Conservation (phyloP, 2,888 invertebrate species). For the Formica aserva region DNA sequence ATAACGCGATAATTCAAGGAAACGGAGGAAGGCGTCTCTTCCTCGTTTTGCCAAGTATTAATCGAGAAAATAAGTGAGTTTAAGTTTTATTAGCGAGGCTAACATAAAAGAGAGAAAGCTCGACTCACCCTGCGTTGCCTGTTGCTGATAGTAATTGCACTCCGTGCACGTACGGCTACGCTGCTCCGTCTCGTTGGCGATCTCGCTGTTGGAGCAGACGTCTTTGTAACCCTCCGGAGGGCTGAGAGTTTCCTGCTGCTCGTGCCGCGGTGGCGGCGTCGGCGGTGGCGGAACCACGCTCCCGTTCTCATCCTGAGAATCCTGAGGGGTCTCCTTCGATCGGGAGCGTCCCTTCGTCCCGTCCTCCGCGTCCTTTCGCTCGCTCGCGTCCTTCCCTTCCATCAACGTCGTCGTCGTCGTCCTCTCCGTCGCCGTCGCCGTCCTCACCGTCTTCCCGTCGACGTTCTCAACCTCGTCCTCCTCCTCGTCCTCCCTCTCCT, state of each 20-base stretch:
- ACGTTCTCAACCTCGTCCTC: constrained; percentile 54
- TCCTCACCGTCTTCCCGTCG: constrained; percentile 42
- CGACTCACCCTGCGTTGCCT: constrained; percentile 59
- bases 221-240: constrained; percentile 97
- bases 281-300: constrained; percentile 39
- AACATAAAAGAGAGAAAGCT: too few relatives aligned
- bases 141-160: constrained; percentile 87
- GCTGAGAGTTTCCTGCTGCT: constrained; percentile 91
- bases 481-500: constrained; percentile 63
- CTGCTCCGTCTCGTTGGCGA: constrained; percentile 86
- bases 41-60: background rate
- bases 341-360: constrained; percentile 47
- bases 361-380: constrained; percentile 51
- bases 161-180: constrained; percentile 77
- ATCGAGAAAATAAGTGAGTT: constrained; percentile 2
- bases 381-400: constrained; percentile 65
- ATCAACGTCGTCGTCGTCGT: constrained; percentile 59
- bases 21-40: background rate
- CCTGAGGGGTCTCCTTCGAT: constrained; percentile 22
- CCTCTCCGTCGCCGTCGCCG: constrained; percentile 18
- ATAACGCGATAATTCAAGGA: background rate
- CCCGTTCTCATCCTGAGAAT: constrained; percentile 36
- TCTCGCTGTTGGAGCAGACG: constrained; percentile 88
- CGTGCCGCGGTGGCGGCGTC: constrained; percentile 39
- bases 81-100: background rate